phyloP scores from a whole-genome alignment of 2,797 vertebrate genomes.

The Myiothlypis coronata region DNA sequence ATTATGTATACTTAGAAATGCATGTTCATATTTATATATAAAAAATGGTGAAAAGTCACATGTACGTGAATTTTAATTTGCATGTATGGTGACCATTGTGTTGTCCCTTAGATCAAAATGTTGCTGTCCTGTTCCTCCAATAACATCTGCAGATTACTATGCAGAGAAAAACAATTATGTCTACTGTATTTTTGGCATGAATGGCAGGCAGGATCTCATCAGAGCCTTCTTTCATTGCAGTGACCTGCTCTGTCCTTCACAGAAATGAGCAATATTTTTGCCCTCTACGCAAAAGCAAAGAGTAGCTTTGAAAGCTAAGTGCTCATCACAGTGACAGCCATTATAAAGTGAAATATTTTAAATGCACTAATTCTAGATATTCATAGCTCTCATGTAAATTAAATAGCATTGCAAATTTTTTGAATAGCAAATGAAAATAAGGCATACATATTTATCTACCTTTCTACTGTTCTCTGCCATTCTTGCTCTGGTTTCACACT shows the following conservation, averaged over 20 bases:
- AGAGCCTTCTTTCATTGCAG: neutral
- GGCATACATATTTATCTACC: neutral
- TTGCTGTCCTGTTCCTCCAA: neutral
- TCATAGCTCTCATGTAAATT: neutral
- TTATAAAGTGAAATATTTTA: constrained; percentile 22
- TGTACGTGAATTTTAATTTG: neutral
- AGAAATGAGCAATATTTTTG: neutral
- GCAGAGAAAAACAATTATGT: neutral
- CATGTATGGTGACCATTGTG: neutral
- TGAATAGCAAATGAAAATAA: neutral
- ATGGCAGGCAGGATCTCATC: neutral
- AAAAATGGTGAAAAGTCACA: neutral
- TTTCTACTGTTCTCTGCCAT: neutral
- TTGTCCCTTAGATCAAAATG: neutral
- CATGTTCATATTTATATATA: neutral
- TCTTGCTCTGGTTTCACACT: neutral
- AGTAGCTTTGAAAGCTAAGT: neutral
- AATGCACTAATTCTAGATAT: constrained; percentile 10
- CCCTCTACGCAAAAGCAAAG: neutral
- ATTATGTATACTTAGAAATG: neutral
- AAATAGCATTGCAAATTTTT: neutral
- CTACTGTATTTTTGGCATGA: neutral
- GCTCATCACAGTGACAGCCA: neutral
- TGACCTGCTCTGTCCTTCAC: neutral
- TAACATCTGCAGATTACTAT: neutral